These are phyloP conservation scores for Eupithecia subfuscata DNA, from an alignment of 2,888 invertebrate species.

Conservation along the genomic window DNA sequence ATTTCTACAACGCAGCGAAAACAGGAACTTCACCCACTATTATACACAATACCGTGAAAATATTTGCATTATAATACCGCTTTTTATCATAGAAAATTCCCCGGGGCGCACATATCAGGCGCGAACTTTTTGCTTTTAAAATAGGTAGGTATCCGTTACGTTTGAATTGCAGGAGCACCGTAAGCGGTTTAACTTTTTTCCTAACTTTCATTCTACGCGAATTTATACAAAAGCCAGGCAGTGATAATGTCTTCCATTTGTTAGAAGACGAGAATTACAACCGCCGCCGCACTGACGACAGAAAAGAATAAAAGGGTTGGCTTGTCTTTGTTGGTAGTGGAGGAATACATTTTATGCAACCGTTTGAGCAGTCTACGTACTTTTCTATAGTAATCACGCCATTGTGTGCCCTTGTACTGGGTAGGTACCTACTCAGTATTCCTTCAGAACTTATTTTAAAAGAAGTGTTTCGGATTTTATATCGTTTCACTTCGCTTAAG, in stretches of 20 bases:
- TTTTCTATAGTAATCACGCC: slow-evolving; percentile 63
- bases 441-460: slow-evolving; percentile 49
- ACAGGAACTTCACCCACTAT: slow-evolving; percentile 39
- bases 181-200: slow-evolving; percentile 74
- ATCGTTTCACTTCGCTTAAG: slow-evolving; percentile 45
- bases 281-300: slow-evolving; percentile 68
- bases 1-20: slow-evolving; percentile 47
- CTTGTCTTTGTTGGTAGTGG: slow-evolving; percentile 71
- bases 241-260: slow-evolving; percentile 81
- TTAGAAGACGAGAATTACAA: slow-evolving; percentile 78
- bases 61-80: slow-evolving; percentile 47
- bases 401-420: slow-evolving; percentile 54
- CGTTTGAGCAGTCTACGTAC: slow-evolving; percentile 58
- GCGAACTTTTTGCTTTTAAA: slow-evolving; percentile 62
- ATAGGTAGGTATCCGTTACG: slow-evolving; percentile 63
- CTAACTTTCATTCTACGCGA: slow-evolving; percentile 76
- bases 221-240: slow-evolving; percentile 78
- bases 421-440: slow-evolving; percentile 44
- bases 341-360: slow-evolving; percentile 75
- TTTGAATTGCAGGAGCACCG: slow-evolving; percentile 67
- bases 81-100: slow-evolving; percentile 55
- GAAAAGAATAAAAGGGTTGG: slow-evolving; percentile 71
- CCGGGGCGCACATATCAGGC: slow-evolving; percentile 50
- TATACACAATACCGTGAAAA: slow-evolving; percentile 41
- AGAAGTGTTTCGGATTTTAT: slow-evolving; percentile 49